Percentiles rank a stretch among this genome's conserved stretches.
Conservation (phyloP, 2,888 invertebrate genomes). For the Caenorhabditis becei region DNA sequence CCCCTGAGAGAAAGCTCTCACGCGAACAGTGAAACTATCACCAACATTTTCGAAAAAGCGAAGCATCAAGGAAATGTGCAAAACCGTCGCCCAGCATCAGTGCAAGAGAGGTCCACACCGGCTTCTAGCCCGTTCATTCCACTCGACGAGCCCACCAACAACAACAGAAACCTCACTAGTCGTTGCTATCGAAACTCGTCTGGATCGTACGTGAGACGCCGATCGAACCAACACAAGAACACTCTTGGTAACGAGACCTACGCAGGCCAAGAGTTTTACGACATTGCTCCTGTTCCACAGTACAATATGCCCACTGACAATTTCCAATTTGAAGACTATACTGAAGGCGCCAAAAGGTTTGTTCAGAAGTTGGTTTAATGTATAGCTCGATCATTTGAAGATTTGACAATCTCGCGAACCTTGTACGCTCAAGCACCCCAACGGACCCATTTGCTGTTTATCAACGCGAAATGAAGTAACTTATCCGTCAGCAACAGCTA, state of each 20-base stretch:
- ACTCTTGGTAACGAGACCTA: slow-evolving; percentile 15
- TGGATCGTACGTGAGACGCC: slow-evolving; percentile 11
- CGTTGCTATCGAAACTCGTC: slow-evolving; percentile 41
- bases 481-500: neutral
- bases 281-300: slow-evolving; percentile 1
- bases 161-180: slow-evolving; percentile 9
- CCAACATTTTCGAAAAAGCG: slow-evolving; percentile 23
- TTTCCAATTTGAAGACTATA: slow-evolving; percentile 50
- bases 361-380: neutral
- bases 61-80: slow-evolving; percentile 1
- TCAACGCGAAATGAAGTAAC: slow-evolving; percentile 14
- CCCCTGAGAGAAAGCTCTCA: slow-evolving; percentile 59
- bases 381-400: slow-evolving; percentile 12
- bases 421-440: slow-evolving; percentile 46
- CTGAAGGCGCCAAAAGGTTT: slow-evolving; percentile 47
- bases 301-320: neutral
- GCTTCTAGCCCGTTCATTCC: neutral
- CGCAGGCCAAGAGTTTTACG: neutral
- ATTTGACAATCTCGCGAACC: slow-evolving; percentile 55
- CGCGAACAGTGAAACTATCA: slow-evolving; percentile 32
- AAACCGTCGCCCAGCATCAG: slow-evolving; percentile 17
- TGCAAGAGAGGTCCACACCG: slow-evolving; percentile 17
- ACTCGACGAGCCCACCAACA: neutral
- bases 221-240: neutral
- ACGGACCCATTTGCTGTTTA: slow-evolving; percentile 33